These are phyloP conservation scores for Remorina albescens DNA, from an alignment of 2,797 vertebrate species.

Conservation along the genomic window DNA sequence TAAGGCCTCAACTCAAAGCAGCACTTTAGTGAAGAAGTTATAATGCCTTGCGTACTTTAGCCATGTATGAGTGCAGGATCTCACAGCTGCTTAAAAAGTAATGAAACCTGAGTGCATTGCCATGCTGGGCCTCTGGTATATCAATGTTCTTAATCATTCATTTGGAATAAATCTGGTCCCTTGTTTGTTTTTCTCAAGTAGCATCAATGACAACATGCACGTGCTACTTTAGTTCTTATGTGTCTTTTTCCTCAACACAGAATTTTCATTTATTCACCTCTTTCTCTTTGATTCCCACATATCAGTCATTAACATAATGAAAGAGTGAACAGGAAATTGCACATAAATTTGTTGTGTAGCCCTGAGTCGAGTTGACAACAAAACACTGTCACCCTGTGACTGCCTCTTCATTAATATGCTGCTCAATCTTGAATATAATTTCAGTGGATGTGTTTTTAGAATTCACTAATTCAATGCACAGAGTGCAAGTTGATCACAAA, in stretches of 20 bases:
- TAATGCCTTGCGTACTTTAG: slow-evolving; percentile 16
- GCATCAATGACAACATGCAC: slow-evolving; percentile 56
- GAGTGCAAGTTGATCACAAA: slow-evolving; percentile 33
- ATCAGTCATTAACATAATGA: slow-evolving; percentile 64
- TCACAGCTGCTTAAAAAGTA: slow-evolving; percentile 74
- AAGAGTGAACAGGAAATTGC: slow-evolving; percentile 46
- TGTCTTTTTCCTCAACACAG: slow-evolving; percentile 23
- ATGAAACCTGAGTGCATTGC: slow-evolving; percentile 80
- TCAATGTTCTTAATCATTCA: slow-evolving; percentile 60
- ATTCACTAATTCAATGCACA: slow-evolving; percentile 26
- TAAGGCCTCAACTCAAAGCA: slow-evolving; percentile 14
- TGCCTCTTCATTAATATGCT: slow-evolving; percentile 62
- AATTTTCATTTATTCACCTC: slow-evolving; percentile 39
- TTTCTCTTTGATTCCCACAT: slow-evolving; percentile 24
- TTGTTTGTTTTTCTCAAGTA: slow-evolving; percentile 63
- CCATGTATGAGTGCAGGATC: slow-evolving; percentile 22
- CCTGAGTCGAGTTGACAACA: slow-evolving; percentile 43
- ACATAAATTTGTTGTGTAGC: slow-evolving; percentile 24
- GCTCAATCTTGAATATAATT: slow-evolving; percentile 59
- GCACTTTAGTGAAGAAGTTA: slow-evolving; percentile 41
- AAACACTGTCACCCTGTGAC: slow-evolving; percentile 57
- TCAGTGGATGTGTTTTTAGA: slow-evolving; percentile 44
- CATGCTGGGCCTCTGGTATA: slow-evolving; percentile 71
- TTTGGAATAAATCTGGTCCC: slow-evolving; percentile 69
- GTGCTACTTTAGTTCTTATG: slow-evolving; percentile 36